Conservation (phyloP, 1,140 invertebrate genomes). For the Drosophila chauvacae region DNA sequence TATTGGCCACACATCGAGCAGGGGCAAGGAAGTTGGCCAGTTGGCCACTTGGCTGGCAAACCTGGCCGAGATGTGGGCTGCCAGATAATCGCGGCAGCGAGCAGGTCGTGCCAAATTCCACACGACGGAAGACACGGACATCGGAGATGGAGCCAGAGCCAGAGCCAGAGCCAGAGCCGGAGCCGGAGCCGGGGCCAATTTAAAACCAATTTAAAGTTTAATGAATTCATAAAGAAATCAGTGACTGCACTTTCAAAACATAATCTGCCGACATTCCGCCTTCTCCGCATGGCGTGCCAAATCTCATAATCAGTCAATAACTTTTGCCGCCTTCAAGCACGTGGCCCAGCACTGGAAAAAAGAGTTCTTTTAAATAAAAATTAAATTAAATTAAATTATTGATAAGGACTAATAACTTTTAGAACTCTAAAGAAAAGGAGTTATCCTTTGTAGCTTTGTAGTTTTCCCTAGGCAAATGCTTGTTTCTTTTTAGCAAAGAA, state of each 20-base stretch:
- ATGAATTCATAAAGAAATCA: constrained; percentile 83
- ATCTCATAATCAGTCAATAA: constrained; percentile 84
- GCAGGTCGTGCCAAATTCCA: constrained; percentile 80
- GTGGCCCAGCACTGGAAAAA: constrained; percentile 57
- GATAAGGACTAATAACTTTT: not conserved
- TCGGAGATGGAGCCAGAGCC: constrained; percentile 32
- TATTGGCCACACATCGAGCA: constrained; percentile 62
- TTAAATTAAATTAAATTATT: not conserved
- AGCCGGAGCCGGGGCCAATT: constrained; percentile 63
- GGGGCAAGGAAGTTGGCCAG: constrained; percentile 40
- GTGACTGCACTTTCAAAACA: constrained; percentile 81
- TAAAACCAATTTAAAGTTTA: constrained; percentile 83
- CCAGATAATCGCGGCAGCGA: constrained; percentile 70
- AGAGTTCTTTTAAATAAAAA: not conserved
- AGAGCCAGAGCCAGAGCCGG: not conserved
- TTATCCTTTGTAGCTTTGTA: no score
- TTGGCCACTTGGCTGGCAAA: constrained; percentile 28
- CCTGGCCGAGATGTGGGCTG: constrained; percentile 68
- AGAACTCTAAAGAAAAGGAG: not conserved
- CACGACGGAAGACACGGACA: constrained; percentile 38
- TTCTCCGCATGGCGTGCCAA: constrained; percentile 73
- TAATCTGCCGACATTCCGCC: constrained; percentile 74
- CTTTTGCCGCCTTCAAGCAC: constrained; percentile 80
- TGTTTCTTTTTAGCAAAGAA: not conserved
- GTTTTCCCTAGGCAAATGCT: no score